A percentile compares a stretch with the other conserved stretches of the same genome.
phyloP scores from a whole-genome alignment of 1,140 invertebrate species.

The Lutraria rhynchaena region DNA sequence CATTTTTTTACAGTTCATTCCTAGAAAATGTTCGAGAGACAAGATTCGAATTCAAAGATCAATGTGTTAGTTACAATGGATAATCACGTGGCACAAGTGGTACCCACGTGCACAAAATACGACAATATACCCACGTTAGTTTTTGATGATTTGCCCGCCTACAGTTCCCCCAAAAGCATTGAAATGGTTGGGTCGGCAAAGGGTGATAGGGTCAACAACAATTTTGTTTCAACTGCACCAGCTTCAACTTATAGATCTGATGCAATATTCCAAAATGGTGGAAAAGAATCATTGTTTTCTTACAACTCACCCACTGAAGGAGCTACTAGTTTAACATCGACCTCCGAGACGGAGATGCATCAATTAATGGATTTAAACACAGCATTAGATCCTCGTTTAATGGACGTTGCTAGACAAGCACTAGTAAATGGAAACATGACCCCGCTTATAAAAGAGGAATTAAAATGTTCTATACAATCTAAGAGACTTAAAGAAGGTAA shows the following conservation, averaged over 20 bases:
- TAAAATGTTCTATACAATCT: constrained; percentile 94
- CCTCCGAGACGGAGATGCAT: neutral
- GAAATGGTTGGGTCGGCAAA: too few relatives aligned
- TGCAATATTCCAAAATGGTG: too few relatives aligned
- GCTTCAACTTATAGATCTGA: constrained; percentile 1
- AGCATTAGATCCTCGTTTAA: neutral
- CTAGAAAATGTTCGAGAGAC: constrained; percentile 14
- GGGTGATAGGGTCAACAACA: too few relatives aligned
- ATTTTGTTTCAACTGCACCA: too few relatives aligned
- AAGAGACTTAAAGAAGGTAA: constrained; percentile 86
- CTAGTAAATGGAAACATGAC: neutral
- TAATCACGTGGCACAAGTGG: constrained; percentile 16
- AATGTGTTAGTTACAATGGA: constrained; percentile 43
- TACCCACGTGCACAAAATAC: neutral
- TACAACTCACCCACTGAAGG: neutral
- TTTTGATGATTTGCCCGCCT: neutral
- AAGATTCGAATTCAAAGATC: constrained; percentile 21
- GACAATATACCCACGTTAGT: neutral
- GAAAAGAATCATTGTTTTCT: too few relatives aligned
- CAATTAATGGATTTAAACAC: neutral
- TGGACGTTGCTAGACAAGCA: neutral
- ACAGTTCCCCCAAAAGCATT: too few relatives aligned
- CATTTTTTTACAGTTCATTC: too few relatives aligned
- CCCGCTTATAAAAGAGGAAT: constrained; percentile 90
- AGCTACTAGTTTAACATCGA: neutral